A percentile compares a stretch with the other conserved stretches of the same genome.
These are phyloP conservation scores for Glaucopsyche alexis DNA, from an alignment of 2,888 invertebrate genomes.

Conservation along the genomic window DNA sequence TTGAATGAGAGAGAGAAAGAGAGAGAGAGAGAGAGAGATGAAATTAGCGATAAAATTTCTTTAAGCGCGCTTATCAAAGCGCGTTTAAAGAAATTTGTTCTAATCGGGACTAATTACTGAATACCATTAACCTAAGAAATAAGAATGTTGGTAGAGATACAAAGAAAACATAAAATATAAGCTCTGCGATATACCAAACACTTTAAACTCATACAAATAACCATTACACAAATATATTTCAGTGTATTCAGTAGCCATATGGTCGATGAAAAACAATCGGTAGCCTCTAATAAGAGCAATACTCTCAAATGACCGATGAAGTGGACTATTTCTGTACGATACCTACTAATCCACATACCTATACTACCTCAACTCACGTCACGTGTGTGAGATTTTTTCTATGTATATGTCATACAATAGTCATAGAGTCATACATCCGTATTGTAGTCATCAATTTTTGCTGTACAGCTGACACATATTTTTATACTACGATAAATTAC, in stretches of 20 bases:
- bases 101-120: no score
- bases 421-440: neutral
- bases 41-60: no score
- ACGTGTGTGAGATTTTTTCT: neutral
- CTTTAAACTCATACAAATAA: neutral
- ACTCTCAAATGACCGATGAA: conserved; percentile 32
- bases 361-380: neutral
- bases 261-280: conserved; percentile 20
- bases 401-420: neutral
- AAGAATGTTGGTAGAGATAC: no score
- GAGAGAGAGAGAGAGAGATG: no score
- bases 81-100: no score
- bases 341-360: neutral
- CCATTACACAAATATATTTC: neutral
- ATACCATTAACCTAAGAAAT: no score
- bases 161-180: neutral
- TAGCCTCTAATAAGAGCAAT: conserved; percentile 30
- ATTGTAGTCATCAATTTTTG: neutral
- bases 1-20: no score
- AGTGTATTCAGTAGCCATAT: conserved; percentile 3
- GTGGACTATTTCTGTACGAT: conserved; percentile 34
- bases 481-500: neutral
- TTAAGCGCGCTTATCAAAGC: no score
- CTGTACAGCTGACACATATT: neutral
- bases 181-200: neutral